Base-by-base conservation (phyloP, 2,113 vertebrate genomes). In the zebrafish (Danio rerio) region DNA sequence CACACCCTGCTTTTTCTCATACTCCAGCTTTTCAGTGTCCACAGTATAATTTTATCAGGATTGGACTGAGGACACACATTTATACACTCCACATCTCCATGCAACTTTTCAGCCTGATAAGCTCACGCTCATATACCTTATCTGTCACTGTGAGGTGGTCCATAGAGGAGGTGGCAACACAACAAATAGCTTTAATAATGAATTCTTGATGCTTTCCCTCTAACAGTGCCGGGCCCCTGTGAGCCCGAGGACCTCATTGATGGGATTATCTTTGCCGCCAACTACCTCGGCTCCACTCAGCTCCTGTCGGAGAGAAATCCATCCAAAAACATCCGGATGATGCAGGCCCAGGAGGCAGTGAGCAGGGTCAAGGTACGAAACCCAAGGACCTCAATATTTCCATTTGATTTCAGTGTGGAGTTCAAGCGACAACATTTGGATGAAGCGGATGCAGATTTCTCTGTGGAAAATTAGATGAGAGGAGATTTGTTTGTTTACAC, bases 181-280 rank as follows among this genome's bases (percentile, higher is more conserved):
- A 87, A 83, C 85, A 85, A 75, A 79, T 66, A 79, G 62, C 62
- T 66, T 66, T 55, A 79, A 79, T 66, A 79, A 79, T 66, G 9
- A 79, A 79, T 79, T 79, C 40, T 52, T 16, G 53, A 66, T 5
- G 31, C 72, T 79, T 43, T 5, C 21, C 75, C 40, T 62, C 70
- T 74, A 11, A 83, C 88, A 99, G 98, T 99, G 88, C 98, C 98
- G 89, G 98, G 98, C 5, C 98, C 98, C 12, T 99, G 98, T 53
- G 98, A 99, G 83, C 98, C 98, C 0, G 98, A 99, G 87, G 98
- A 99, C 89, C 96, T 99, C 89, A 99, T 99, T 49, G 98, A 99
- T 89, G 98, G 98, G 16, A 99, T 99, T 92, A 99, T 99, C 92
- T 99, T 99, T 78, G 98, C 97, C 53, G 98, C 98, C 90, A 99